These are phyloP conservation scores for Galerucella calmariensis DNA, from an alignment of 2,888 invertebrate species.

Conservation along the genomic window DNA sequence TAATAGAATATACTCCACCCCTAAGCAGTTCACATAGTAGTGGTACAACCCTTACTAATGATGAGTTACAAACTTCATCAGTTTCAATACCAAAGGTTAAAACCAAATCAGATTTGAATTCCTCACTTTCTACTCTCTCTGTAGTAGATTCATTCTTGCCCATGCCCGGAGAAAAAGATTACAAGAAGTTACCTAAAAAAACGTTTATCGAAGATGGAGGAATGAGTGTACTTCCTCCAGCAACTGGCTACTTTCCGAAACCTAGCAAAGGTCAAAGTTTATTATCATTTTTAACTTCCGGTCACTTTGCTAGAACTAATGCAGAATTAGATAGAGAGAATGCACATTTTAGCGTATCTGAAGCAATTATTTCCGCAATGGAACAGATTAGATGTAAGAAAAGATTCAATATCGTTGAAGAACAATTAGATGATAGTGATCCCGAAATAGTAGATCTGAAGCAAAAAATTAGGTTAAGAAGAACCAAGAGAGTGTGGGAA, in stretches of 20 bases:
- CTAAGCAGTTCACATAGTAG: conserved; percentile 55
- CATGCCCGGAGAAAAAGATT: conserved; percentile 65
- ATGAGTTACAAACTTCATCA: conserved; percentile 52
- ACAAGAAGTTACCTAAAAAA: conserved; percentile 65
- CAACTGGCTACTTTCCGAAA: conserved; percentile 71
- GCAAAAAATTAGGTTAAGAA: conserved; percentile 71
- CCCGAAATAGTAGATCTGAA: conserved; percentile 75
- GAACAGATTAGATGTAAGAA: conserved; percentile 77
- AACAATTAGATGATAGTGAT: conserved; percentile 71
- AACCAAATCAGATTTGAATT: conserved; percentile 40
- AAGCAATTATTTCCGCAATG: conserved; percentile 85
- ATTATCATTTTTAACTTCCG: conserved; percentile 77
- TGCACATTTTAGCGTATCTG: conserved; percentile 86
- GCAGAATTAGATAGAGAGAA: conserved; percentile 87
- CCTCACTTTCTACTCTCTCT: conserved; percentile 55
- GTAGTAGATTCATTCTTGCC: conserved; percentile 61
- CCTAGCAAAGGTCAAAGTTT: conserved; percentile 78
- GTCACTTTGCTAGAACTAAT: conserved; percentile 75
- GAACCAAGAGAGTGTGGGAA: conserved; percentile 68
- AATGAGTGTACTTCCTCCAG: conserved; percentile 70
- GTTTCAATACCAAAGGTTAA: conserved; percentile 50
- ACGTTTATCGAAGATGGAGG: conserved; percentile 72
- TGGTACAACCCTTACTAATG: conserved; percentile 46
- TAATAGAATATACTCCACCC: conserved; percentile 61
- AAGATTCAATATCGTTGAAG: conserved; percentile 65